Evolutionary conservation across 2,113 vertebrate genomes (phyloP), one percentile per base, ranked within the genome.

Genomic region (Carlito syrichta): DNA sequence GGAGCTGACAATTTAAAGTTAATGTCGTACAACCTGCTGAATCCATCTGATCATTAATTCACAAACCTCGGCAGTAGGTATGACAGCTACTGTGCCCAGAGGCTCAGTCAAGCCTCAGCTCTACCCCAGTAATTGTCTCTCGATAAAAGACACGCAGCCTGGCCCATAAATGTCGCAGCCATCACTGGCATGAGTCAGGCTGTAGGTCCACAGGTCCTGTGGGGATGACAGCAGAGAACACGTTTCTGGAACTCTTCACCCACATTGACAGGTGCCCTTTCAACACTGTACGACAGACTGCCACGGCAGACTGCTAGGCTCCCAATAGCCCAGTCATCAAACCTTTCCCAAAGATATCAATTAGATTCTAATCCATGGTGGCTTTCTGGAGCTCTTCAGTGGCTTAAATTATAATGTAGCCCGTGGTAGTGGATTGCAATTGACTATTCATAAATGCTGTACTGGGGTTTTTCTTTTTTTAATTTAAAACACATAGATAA

Each of bases 1-100:
- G 93, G 81, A 91, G 87, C 95, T 96, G 97, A 96, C 92, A 98
- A 96, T 95, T 98, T 95, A 89, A 97, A 97, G 84, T 92, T 95
- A 98, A 97, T 96, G 56, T 97, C 97, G 95, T 96, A 97, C 86
- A 98, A 96, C 98, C 96, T 95, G 92, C 96, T 86, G 94, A 89
- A 98, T 85, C 96, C 95, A 96, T 97, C 97, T 97, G 97, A 98
- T 97, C 96, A 97, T 98, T 98, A 98, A 97, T 98, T 98, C 97
- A 98, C 92, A 98, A 96, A 95, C 86, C 95, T 97, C 91, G 92
- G 96, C 74, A 94, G 97, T 35, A 93, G 58, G 32, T 95, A 93
- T 97, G 98, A 98, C 96, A 97, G 92, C 88, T 96, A 86, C 58
- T 45, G 68, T 76, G 92, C 97, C 96, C 97, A 97, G 85, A 97